Percentiles rank a stretch among this genome's conserved stretches.
phyloP scores from a whole-genome alignment of 1,140 invertebrate genomes.

The Neotoxoptera formosana region DNA sequence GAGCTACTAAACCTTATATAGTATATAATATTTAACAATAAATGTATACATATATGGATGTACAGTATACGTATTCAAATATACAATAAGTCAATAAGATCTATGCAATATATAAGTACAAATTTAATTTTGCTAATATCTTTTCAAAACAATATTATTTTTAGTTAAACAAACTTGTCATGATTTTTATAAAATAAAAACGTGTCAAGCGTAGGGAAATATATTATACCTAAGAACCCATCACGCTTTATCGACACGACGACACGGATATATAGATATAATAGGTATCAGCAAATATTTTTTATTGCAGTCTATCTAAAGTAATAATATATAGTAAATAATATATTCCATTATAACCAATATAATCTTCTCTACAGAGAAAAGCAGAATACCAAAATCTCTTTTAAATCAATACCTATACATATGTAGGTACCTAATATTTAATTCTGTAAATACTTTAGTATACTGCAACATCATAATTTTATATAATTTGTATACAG shows the following conservation, averaged over 20 bases:
- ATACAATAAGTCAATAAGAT: too few relatives aligned
- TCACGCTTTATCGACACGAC: neutral
- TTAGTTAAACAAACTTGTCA: neutral
- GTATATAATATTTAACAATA: neutral
- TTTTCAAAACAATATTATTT: neutral
- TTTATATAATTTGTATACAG: too few relatives aligned
- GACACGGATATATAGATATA: neutral
- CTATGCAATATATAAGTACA: neutral
- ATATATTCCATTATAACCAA: neutral
- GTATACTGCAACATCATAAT: too few relatives aligned
- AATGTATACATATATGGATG: neutral
- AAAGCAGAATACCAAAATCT: neutral
- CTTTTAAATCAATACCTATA: neutral
- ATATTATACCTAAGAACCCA: neutral
- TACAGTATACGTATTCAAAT: neutral
- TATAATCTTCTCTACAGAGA: neutral
- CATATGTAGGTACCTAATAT: too few relatives aligned
- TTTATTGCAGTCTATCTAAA: neutral
- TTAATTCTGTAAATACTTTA: too few relatives aligned
- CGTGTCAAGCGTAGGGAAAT: neutral
- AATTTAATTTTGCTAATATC: neutral
- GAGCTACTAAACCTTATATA: too few relatives aligned
- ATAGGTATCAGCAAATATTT: neutral
- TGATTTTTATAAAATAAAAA: neutral
- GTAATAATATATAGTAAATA: neutral